A percentile compares a stretch with the other conserved stretches of the same genome.
Conservation (phyloP, 1,140 invertebrate species). For the Hypsibius dujardini region DNA sequence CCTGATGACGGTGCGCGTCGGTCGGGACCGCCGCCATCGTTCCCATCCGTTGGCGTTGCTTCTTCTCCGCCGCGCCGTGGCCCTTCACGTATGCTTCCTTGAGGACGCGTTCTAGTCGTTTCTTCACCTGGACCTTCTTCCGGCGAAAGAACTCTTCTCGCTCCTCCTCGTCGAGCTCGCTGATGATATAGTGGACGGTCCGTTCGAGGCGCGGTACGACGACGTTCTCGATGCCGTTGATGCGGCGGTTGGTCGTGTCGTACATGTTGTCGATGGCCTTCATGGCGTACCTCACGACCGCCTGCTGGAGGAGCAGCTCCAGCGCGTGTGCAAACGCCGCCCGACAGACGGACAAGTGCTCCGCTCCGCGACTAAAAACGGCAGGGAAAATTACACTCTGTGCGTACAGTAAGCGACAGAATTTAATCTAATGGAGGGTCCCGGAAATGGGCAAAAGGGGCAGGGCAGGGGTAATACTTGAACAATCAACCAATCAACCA, state of each 20-base stretch:
- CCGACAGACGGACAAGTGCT: background rate
- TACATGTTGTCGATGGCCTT: background rate
- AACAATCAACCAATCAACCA: too few species aligned
- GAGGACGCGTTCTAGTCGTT: background rate
- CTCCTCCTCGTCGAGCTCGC: slow-evolving; percentile 41
- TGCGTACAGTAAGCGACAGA: too few species aligned
- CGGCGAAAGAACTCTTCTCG: slow-evolving; percentile 41
- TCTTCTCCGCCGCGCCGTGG: too few species aligned
- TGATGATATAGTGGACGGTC: slow-evolving; percentile 38
- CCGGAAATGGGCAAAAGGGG: too few species aligned
- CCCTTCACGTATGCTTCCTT: too few species aligned
- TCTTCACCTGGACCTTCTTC: slow-evolving; percentile 6
- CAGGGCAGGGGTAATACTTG: too few species aligned
- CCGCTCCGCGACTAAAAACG: background rate
- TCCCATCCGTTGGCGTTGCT: too few species aligned
- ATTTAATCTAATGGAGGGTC: too few species aligned
- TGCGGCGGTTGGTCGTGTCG: background rate
- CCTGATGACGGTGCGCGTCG: too few species aligned
- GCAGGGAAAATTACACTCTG: too few species aligned
- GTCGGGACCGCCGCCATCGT: too few species aligned
- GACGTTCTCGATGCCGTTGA: slow-evolving; percentile 26
- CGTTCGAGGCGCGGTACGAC: slow-evolving; percentile 41
- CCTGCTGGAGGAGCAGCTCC: background rate
- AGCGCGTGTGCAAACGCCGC: background rate
- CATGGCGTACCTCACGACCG: background rate